Evolutionary conservation across 2,888 invertebrate genomes (phyloP).

Genomic region (Hydrotaea cyrtoneurina): DNA sequence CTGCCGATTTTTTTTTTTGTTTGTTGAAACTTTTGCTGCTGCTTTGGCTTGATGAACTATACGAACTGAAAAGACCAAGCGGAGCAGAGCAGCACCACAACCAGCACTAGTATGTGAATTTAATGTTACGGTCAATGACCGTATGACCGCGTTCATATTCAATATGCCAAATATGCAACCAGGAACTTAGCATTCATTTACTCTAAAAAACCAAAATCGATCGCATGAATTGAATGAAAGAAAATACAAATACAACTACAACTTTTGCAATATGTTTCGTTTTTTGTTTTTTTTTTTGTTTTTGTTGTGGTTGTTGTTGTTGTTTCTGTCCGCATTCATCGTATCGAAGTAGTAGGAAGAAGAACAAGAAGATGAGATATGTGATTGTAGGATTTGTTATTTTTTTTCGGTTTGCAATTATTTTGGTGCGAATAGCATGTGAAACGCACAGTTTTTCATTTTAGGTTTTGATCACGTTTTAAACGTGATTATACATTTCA

Average conservation of each 20-base stretch:
- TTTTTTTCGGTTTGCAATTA: constrained; percentile 24
- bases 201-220: constrained; percentile 20
- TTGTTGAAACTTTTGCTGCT: not conserved
- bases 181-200: constrained; percentile 70
- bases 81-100: not conserved
- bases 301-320: not conserved
- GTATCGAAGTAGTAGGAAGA: too few relatives aligned
- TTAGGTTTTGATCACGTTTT: constrained; percentile 58
- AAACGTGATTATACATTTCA: constrained; percentile 59
- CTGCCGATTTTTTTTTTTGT: too few relatives aligned
- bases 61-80: not conserved
- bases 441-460: constrained; percentile 27
- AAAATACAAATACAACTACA: too few relatives aligned
- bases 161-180: constrained; percentile 77
- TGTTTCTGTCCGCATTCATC: not conserved
- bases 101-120: constrained; percentile 33
- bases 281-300: not conserved
- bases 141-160: constrained; percentile 64
- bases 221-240: constrained; percentile 33
- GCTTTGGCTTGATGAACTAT: constrained; percentile 21
- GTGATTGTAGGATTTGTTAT: not conserved
- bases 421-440: constrained; percentile 16
- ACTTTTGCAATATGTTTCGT: constrained; percentile 11
- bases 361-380: too few relatives aligned
- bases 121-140: constrained; percentile 65